A percentile compares a stretch with the other conserved stretches of the same genome.
Evolutionary conservation across 30 jellyfish, hydroid and myxozoan genomes (phyloP).

Genomic region (Aurelia coerulea): DNA sequence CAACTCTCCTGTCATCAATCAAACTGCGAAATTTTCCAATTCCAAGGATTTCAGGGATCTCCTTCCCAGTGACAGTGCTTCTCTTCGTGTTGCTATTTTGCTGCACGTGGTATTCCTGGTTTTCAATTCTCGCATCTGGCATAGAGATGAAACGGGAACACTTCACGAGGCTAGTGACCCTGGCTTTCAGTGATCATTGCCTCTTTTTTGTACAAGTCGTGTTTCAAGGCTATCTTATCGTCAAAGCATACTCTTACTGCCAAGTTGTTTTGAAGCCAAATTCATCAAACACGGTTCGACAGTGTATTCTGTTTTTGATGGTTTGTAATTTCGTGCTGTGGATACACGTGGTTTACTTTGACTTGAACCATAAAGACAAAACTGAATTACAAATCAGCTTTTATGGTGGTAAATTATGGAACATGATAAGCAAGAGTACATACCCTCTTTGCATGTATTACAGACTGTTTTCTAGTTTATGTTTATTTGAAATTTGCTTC

Average conservation of each 20-base stretch:
- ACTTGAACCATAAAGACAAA: constrained; percentile 63
- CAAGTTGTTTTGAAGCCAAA: constrained; percentile 56
- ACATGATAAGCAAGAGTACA: constrained; percentile 53
- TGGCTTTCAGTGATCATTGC: constrained; percentile 53
- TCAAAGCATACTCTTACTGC: constrained; percentile 72
- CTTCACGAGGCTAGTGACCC: constrained; percentile 7
- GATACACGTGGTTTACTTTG: constrained; percentile 65
- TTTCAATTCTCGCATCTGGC: constrained; percentile 50
- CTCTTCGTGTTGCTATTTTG: constrained; percentile 53
- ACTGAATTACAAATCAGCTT: constrained; percentile 50
- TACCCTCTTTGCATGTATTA: constrained; percentile 72
- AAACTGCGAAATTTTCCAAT: constrained; percentile 54
- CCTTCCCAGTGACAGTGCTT: constrained; percentile 69
- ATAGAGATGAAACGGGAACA: constrained; percentile 14
- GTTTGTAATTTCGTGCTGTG: constrained; percentile 70
- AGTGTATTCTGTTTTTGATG: constrained; percentile 66
- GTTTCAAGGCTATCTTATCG: constrained; percentile 49
- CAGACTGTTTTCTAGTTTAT: constrained; percentile 59
- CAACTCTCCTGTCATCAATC: constrained; percentile 41
- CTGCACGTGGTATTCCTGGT: constrained; percentile 75
- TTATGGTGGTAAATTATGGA: constrained; percentile 56
- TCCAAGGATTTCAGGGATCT: constrained; percentile 56
- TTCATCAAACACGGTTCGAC: constrained; percentile 61
- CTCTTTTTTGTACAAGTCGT: constrained; percentile 42
- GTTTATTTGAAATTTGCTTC: constrained; percentile 61